phyloP scores from a whole-genome alignment of 2,113 vertebrate genomes.

The Microtus ochrogaster region DNA sequence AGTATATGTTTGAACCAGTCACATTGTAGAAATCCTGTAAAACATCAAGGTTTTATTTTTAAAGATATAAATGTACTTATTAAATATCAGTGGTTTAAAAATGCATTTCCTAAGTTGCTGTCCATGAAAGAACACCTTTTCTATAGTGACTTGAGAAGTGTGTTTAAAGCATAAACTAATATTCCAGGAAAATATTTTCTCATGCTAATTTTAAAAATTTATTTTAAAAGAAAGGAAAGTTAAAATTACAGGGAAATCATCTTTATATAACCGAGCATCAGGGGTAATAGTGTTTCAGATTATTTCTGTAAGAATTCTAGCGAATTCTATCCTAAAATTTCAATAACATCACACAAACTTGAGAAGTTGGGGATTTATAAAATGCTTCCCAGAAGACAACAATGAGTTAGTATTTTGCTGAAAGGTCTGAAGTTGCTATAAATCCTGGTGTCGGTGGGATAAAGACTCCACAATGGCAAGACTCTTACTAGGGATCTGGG shows the following conservation, averaged over 20 bases:
- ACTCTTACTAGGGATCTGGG: not conserved
- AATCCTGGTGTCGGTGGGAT: not conserved
- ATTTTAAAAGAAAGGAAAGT: not conserved
- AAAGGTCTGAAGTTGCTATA: not conserved
- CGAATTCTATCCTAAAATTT: not conserved
- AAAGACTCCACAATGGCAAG: not conserved
- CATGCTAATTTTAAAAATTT: not conserved
- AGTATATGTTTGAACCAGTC: not conserved
- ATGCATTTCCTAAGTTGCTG: not conserved
- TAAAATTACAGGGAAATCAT: constrained; percentile 4
- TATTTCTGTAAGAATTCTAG: constrained; percentile 31
- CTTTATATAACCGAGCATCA: not conserved
- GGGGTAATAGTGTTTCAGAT: not conserved
- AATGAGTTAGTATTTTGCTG: not conserved
- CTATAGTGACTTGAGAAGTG: not conserved
- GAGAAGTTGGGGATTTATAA: not conserved
- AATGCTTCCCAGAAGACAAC: not conserved
- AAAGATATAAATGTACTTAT: not conserved
- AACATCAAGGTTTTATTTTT: not conserved
- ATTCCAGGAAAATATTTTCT: not conserved
- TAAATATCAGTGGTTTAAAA: not conserved
- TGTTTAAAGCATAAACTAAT: not conserved
- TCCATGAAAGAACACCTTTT: not conserved
- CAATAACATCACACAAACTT: not conserved
- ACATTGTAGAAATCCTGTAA: not conserved